Evolutionary conservation across 2,888 invertebrate genomes (phyloP), one percentile per base, ranked within the genome.

Genomic region (Geotrupes spiniger): DNA sequence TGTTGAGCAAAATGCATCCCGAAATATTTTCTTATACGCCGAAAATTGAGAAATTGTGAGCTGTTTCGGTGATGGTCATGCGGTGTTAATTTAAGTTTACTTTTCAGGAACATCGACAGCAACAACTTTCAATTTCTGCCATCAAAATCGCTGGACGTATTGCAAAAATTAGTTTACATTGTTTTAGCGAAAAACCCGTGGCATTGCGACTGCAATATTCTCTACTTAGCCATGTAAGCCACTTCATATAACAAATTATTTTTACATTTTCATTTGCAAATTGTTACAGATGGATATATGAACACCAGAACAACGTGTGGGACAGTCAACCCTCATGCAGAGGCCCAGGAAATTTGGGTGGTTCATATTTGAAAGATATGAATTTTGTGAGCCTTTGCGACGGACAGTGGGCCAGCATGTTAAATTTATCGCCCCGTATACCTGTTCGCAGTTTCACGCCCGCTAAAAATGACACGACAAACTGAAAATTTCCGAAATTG

Each of bases 321-420:
- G 85, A 85, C 63, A 80, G 82, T 36, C 81, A 81, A 4, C 84
- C 85, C 0, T 80, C 81, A 0, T 89, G 89, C 63, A 77, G 84
- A 28, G 85, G 86, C 0, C 89, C 89, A 0, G 84, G 84, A 59
- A 80, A 80, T 56, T 72, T 88, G 4, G 86, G 85, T 36, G 88
- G 88, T 0, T 79, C 80, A 57, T 77, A 81, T 27, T 71, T 89
- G 28, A 80, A 82, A 57, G 83, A 82, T 47, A 76, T 88, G 61
- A 81, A 82, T 47, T 87, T 87, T 58, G 82, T 85, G 16, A 84
- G 84, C 54, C 77, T 88, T 1, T 89, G 88, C 63, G 78, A 85
- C 2, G 87, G 87, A 0, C 87, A 87, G 59, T 88, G 87, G 87
- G 86, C 87, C 14, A 87, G 87, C 57, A 85, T 87, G 85, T 78